These are phyloP conservation scores for Mixornis gularis DNA, from an alignment of 2,113 vertebrate species.

Conservation along the genomic window DNA sequence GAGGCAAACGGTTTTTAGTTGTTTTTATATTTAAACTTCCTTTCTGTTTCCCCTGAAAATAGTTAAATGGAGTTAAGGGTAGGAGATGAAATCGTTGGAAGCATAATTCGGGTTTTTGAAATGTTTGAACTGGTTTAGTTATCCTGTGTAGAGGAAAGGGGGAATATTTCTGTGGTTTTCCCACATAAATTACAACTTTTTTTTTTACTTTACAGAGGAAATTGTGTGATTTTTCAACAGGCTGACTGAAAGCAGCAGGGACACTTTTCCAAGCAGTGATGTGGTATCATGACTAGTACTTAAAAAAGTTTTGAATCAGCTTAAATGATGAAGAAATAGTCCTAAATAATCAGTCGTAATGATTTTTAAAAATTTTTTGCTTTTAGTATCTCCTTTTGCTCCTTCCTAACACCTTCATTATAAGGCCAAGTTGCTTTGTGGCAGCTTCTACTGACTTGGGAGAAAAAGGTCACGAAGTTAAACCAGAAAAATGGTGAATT, in stretches of 20 bases:
- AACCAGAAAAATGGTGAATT: neutral
- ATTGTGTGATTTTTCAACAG: neutral
- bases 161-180: neutral
- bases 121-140: neutral
- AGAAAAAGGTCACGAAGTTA: neutral
- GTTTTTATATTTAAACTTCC: neutral
- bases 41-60: neutral
- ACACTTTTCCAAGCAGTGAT: neutral
- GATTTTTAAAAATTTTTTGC: neutral
- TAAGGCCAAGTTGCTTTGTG: neutral
- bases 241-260: neutral
- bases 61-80: neutral
- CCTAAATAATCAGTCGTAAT: neutral
- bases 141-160: accelerated
- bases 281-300: neutral
- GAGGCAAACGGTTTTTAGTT: neutral
- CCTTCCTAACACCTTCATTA: neutral
- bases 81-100: neutral
- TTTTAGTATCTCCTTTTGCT: neutral
- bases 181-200: neutral
- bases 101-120: neutral
- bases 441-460: neutral
- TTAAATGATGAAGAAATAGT: neutral
- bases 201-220: neutral
- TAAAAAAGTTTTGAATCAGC: neutral